Percentiles rank a stretch among this genome's conserved stretches.
phyloP scores from a whole-genome alignment of 1,140 invertebrate genomes.

The Drosophila mojavensis region DNA sequence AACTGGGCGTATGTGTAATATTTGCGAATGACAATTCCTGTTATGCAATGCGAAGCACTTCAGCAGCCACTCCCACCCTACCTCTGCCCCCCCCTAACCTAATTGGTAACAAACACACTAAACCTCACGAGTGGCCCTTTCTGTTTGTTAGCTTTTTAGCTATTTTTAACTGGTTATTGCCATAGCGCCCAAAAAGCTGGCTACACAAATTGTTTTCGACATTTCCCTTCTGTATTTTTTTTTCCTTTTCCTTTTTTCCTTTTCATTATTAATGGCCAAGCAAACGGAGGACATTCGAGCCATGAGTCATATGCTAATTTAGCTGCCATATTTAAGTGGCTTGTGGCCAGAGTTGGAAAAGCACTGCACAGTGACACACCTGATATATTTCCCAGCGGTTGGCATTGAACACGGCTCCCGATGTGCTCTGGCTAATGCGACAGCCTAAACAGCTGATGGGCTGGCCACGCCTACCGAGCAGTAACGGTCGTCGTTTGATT shows the following conservation, averaged over 20 bases:
- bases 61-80: neutral
- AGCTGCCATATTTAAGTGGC: slow-evolving; percentile 30
- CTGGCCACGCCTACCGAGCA: neutral
- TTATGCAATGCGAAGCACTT: slow-evolving; percentile 28
- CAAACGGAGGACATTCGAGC: slow-evolving; percentile 36
- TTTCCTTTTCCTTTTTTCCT: neutral
- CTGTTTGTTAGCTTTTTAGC: slow-evolving; percentile 15
- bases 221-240: slow-evolving; percentile 4
- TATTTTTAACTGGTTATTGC: slow-evolving; percentile 66
- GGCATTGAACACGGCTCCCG: slow-evolving; percentile 26
- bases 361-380: slow-evolving; percentile 38
- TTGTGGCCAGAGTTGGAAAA: neutral
- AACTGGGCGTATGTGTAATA: slow-evolving; percentile 79
- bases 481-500: slow-evolving; percentile 12
- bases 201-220: slow-evolving; percentile 42
- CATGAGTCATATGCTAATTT: slow-evolving; percentile 79
- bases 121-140: slow-evolving; percentile 25
- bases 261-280: slow-evolving; percentile 73
- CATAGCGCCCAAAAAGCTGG: slow-evolving; percentile 52
- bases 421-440: neutral
- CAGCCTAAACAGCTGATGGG: slow-evolving; percentile 30
- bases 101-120: slow-evolving; percentile 57
- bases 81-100: slow-evolving; percentile 1
- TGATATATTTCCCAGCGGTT: slow-evolving; percentile 43
- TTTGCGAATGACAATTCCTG: slow-evolving; percentile 77